Base-by-base conservation (phyloP, 2,888 invertebrate species). In the Drosophila cognata region DNA sequence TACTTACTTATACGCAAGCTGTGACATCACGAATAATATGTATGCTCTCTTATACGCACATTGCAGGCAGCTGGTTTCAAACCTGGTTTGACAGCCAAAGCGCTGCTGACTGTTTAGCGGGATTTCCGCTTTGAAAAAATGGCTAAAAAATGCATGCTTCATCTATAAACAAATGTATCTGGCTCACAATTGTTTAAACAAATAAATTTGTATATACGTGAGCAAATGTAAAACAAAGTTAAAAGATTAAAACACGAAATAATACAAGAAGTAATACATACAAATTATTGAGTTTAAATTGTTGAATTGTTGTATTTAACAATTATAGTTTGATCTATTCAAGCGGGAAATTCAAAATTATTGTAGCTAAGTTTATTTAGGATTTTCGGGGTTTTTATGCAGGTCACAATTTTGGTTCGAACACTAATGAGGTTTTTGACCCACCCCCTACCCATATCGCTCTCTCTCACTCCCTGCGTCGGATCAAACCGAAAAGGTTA, bases 381-480 rank as follows among this genome's bases (percentile, higher is more conserved):
- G 16, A 7, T 25, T 41, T 16, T 29, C 51, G 25, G 13, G 4
- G 28, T 21, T 31, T 18, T 21, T 41, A 50, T 56, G 18, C 50
- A 48, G 36, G 31, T 11, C 10, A 31, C n/a, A 31, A n/a, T 21
- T 56, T 36, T n/a, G 18, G 21, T 18, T 55, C 52, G 8, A 18
- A 10, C 36, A 65, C 68, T 87, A 79, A 78, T 89, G 88, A 55
- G 82, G 70, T 74, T 74, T 68, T 84, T 81, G 74, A 87, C 79
- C 74, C 66, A 48, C 35, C 43, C 51, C 28, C 48, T 25, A 25
- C 8, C 46, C 18, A 8, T 46, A 16, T 16, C 21, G 1, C 38
- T 33, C 18, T 33, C 13, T 21, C n/a, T 4, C 33, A 21, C 13
- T 55, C 18, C 2, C 13, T 46, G 16, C 25, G 7, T 38, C 10